Base-by-base conservation (phyloP, 2,888 invertebrate species). In the Isotomurus palustris region DNA sequence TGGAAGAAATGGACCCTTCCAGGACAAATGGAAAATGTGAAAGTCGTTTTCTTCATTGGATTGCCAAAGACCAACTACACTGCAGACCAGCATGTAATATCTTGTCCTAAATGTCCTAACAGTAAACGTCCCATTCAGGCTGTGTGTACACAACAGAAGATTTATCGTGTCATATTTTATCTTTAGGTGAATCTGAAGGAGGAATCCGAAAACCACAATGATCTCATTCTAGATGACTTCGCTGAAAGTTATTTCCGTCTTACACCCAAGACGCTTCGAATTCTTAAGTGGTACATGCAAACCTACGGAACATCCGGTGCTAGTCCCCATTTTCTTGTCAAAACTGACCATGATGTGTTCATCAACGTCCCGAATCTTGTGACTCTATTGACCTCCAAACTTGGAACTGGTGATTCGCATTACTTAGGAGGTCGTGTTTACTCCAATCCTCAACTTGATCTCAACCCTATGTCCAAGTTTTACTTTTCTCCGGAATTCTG, bases 271-370 rank as follows among this genome's bases (percentile, higher is more conserved):
- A 60, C 62, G 17, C 45, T 65, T 12, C n/a, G 65, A 25, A 51
- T 65, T n/a, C 29, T 65, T 2, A 65, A 65, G 36, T 65, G 60
- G 52, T 62, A 62, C 40, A 48, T 51, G n/a, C 41, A 48, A 45
- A 45, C 53, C 22, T 49, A 50, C 38, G n/a, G n/a, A n/a, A n/a
- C n/a, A n/a, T 25, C 12, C 25, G 28, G 14, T 47, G 52, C 65
- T 8, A 55, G 54, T 12, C 22, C 58, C 2, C 48, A 53, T n/a
- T 65, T 58, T 41, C 54, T 65, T 2, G 58, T 62, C 8, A 65
- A 65, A 38, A 55, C 57, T n/a, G 65, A 65, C 35, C 60, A 60
- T 19, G 65, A 65, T 36, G 62, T 62, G 17, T 65, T 60, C 35
- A 47, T 62, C n/a, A 62, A 65, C 36, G 45, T 51, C 14, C 53